Percentiles rank a stretch among this genome's conserved stretches.
phyloP scores from a whole-genome alignment of 2,888 invertebrate species.

The Thelaira solivaga region DNA sequence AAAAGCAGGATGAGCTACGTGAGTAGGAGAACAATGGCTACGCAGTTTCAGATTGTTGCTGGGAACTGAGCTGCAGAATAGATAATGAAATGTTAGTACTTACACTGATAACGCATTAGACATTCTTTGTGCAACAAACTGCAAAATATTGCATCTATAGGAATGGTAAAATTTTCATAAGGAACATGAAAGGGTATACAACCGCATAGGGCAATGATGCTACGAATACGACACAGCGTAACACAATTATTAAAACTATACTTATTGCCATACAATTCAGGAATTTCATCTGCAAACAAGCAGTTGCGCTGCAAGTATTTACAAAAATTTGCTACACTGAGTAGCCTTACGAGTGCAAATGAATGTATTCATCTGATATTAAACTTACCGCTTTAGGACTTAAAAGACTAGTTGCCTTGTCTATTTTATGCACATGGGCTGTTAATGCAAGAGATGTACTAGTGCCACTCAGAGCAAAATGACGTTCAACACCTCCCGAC shows the following conservation, averaged over 20 bases:
- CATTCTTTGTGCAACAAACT: slow-evolving; percentile 75
- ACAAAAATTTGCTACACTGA: too few relatives aligned
- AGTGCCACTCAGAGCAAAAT: slow-evolving; percentile 75
- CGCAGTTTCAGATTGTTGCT: too few relatives aligned
- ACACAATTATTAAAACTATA: slow-evolving; percentile 81
- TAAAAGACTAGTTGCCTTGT: slow-evolving; percentile 71
- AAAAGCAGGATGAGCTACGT: too few relatives aligned
- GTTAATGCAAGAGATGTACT: slow-evolving; percentile 75
- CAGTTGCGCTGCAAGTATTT: slow-evolving; percentile 79
- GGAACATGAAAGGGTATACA: slow-evolving; percentile 80
- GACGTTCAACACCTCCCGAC: slow-evolving; percentile 78
- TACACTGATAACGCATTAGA: slow-evolving; percentile 79
- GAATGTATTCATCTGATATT: too few relatives aligned
- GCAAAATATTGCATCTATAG: slow-evolving; percentile 68
- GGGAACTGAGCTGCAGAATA: too few relatives aligned
- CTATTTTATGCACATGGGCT: slow-evolving; percentile 72
- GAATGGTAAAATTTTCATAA: slow-evolving; percentile 57
- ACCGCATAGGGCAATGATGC: slow-evolving; percentile 79
- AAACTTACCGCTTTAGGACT: slow-evolving; percentile 69
- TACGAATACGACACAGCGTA: slow-evolving; percentile 79
- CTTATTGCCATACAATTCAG: slow-evolving; percentile 51
- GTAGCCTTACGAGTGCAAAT: too few relatives aligned
- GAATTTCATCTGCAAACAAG: slow-evolving; percentile 78
- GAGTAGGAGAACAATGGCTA: too few relatives aligned
- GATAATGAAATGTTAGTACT: too few relatives aligned